Conservation (phyloP, 2,113 vertebrate species). For the Psophia crepitans region DNA sequence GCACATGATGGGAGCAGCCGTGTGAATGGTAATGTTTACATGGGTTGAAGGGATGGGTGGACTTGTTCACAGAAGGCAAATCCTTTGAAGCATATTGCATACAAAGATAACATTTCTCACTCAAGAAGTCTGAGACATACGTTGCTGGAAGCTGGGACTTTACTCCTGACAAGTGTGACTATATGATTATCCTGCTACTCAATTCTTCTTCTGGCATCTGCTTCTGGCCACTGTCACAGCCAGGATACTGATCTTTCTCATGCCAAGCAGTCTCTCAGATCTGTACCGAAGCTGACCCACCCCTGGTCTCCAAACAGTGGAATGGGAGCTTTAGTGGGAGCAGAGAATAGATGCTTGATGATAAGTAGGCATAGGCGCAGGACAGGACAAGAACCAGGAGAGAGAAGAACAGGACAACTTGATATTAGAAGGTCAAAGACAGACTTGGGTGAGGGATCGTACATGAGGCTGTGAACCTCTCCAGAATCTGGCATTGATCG, state of each 20-base stretch:
- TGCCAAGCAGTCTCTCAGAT: not conserved
- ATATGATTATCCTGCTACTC: not conserved
- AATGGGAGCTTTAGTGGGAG: not conserved
- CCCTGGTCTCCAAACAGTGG: not conserved
- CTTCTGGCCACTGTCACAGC: not conserved
- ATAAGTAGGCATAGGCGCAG: not conserved
- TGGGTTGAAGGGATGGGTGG: not conserved
- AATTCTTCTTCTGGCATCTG: not conserved
- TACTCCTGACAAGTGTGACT: conserved; percentile 17
- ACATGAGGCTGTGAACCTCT: not conserved
- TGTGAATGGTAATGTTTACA: not conserved
- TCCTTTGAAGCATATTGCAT: conserved; percentile 43
- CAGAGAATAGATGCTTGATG: not conserved
- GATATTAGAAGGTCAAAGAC: not conserved
- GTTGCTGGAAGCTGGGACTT: conserved; percentile 7
- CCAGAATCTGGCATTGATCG: not conserved
- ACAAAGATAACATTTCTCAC: not conserved
- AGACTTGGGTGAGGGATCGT: not conserved
- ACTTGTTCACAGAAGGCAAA: conserved; percentile 38
- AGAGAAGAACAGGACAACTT: not conserved
- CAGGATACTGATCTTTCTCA: not conserved
- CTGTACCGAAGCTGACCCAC: not conserved
- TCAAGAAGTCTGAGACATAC: not conserved
- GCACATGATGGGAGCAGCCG: conserved; percentile 34
- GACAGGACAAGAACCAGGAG: not conserved